Evolutionary conservation across 2,888 invertebrate species (phyloP).

Genomic region (Chymomyza procnemis): DNA sequence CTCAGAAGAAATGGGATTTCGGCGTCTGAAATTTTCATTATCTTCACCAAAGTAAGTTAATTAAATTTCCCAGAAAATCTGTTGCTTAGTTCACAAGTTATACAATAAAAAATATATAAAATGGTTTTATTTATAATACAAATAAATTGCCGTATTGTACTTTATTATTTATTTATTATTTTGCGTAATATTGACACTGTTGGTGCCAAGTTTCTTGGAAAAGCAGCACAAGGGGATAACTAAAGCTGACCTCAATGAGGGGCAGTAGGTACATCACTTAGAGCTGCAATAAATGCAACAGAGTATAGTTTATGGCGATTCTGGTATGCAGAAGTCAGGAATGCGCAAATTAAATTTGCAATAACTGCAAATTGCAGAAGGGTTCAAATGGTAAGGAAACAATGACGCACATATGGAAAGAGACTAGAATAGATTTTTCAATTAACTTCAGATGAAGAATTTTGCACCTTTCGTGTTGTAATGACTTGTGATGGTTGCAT

Average conservation of each 20-base stretch:
- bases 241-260: neutral
- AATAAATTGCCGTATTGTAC: too few relatives aligned
- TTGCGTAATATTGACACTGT: slow-evolving; percentile 26
- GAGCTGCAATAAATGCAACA: slow-evolving; percentile 38
- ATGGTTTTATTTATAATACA: too few relatives aligned
- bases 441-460: slow-evolving; percentile 36
- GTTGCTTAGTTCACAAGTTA: too few relatives aligned
- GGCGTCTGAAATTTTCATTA: too few relatives aligned
- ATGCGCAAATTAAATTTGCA: slow-evolving; percentile 56
- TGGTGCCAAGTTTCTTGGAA: slow-evolving; percentile 23
- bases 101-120: too few relatives aligned
- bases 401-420: neutral
- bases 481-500: slow-evolving; percentile 7
- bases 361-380: slow-evolving; percentile 1
- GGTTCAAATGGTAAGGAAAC: neutral
- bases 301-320: slow-evolving; percentile 33
- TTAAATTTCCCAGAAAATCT: too few relatives aligned
- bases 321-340: slow-evolving; percentile 33
- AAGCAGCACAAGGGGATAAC: too few relatives aligned
- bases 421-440: slow-evolving; percentile 23
- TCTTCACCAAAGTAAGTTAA: too few relatives aligned
- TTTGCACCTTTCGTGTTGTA: slow-evolving; percentile 25
- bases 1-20: too few relatives aligned
- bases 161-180: slow-evolving; percentile 26
- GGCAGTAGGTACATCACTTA: slow-evolving; percentile 13